A percentile compares a stretch with the other conserved stretches of the same genome.
Conservation (phyloP, 2,888 invertebrate species). For the Mesodorylaimus sp. region DNA sequence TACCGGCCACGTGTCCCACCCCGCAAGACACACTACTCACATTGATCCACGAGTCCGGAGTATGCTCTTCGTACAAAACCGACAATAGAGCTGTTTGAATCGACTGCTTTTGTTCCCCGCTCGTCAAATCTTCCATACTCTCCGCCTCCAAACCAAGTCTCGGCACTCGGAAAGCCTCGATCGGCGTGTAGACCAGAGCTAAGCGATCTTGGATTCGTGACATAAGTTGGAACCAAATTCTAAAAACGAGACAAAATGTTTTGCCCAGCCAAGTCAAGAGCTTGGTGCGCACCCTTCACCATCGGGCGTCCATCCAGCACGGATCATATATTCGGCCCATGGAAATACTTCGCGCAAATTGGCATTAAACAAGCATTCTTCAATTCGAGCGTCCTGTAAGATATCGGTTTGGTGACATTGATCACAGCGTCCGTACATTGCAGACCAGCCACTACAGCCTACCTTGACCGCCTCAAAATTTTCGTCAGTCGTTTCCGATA, state of each 20-base stretch:
- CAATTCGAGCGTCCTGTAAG: no score
- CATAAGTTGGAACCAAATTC: conserved; percentile 76
- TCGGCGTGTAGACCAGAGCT: conserved; percentile 62
- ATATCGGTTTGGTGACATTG: no score
- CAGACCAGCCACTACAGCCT: no score
- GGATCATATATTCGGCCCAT: conserved; percentile 81
- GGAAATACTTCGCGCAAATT: conserved; percentile 45
- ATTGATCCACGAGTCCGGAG: not conserved
- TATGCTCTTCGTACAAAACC: not conserved
- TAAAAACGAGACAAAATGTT: conserved; percentile 31
- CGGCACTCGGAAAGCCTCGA: no score
- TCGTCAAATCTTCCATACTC: no score
- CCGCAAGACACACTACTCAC: not conserved
- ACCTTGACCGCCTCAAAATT: no score
- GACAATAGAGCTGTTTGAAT: not conserved
- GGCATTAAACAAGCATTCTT: not conserved
- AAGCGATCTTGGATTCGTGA: conserved; percentile 67
- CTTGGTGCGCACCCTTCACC: conserved; percentile 54
- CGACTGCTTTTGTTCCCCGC: not conserved
- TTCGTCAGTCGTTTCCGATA: no score
- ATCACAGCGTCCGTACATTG: no score
- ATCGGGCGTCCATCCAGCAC: conserved; percentile 86
- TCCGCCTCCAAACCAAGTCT: no score
- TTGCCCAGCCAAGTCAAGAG: conserved; percentile 1
- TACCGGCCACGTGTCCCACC: no score